These are phyloP conservation scores for Romanogobio albipinnatus DNA, from an alignment of 2,113 vertebrate species.

Conservation along the genomic window DNA sequence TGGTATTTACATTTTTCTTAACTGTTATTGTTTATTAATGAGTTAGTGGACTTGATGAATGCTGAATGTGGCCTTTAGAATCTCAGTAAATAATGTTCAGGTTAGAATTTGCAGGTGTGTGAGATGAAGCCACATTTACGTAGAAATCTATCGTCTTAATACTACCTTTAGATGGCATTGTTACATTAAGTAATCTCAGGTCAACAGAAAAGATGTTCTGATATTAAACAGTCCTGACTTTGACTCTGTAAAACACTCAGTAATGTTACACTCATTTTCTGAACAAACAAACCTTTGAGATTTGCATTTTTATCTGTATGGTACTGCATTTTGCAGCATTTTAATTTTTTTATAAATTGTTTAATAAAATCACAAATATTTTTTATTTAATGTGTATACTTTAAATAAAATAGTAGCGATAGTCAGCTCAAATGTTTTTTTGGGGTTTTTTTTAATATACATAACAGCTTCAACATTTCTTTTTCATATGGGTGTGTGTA, in stretches of 20 bases:
- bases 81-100: background rate
- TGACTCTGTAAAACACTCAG: background rate
- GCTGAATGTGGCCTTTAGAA: background rate
- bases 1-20: background rate
- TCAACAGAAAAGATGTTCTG: background rate
- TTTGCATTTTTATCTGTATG: no score
- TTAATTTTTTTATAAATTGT: no score
- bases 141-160: background rate
- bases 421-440: no score
- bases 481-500: no score
- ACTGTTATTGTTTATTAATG: background rate
- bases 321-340: no score
- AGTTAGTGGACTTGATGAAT: no score
- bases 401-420: no score
- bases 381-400: no score
- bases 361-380: no score
- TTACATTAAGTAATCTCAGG: background rate
- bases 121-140: background rate
- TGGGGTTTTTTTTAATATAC: no score
- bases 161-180: background rate
- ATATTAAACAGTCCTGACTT: background rate
- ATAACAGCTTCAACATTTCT: no score
- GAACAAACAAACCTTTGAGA: background rate
- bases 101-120: background rate
- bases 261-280: background rate